A percentile compares a stretch with the other conserved stretches of the same genome.
Conservation (phyloP, 2,888 invertebrate species). For the Eupithecia insigniata region DNA sequence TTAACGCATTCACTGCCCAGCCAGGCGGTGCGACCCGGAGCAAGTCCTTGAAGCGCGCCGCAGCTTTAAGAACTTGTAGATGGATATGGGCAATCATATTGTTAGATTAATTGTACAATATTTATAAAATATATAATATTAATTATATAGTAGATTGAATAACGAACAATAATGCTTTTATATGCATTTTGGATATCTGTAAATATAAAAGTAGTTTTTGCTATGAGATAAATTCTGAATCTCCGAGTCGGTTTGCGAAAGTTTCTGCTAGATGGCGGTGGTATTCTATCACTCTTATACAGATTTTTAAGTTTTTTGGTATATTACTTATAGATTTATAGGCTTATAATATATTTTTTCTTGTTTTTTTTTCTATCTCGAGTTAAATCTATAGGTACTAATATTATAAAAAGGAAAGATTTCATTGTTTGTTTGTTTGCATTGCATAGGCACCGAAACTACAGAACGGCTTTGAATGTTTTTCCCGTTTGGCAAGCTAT, state of each 20-base stretch:
- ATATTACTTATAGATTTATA: constrained; percentile 1
- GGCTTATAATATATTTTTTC: background rate
- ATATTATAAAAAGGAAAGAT: no score
- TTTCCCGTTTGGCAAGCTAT: no score
- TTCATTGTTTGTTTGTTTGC: no score
- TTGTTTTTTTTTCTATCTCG: background rate
- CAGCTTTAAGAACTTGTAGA: no score
- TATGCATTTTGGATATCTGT: background rate
- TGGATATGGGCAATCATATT: no score
- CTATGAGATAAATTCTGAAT: background rate
- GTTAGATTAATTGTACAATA: constrained; percentile 9
- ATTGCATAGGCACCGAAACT: no score
- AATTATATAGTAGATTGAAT: constrained; percentile 2
- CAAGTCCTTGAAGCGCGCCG: no score
- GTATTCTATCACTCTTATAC: background rate
- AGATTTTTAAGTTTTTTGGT: background rate
- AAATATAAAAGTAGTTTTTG: background rate
- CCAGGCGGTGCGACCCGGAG: no score
- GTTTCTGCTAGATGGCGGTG: background rate
- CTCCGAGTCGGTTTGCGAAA: background rate
- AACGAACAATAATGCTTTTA: constrained; percentile 13
- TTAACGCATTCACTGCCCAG: background rate
- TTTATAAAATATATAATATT: no score
- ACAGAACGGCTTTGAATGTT: no score
- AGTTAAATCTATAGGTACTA: background rate